These are phyloP conservation scores for Dascillus cervinus DNA, from an alignment of 2,888 invertebrate genomes.

Conservation along the genomic window DNA sequence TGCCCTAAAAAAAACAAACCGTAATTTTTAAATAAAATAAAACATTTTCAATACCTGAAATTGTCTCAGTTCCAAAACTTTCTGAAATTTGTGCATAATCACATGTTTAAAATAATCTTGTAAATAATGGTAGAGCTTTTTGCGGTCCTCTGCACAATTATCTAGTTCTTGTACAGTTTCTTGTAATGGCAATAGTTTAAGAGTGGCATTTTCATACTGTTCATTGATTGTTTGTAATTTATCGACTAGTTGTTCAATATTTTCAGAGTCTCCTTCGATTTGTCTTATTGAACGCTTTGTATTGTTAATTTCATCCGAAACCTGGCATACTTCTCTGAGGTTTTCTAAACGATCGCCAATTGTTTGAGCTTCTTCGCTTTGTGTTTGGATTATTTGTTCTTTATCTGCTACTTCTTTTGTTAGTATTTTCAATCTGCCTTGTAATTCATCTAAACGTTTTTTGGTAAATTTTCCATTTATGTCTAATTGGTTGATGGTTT, in stretches of 20 bases:
- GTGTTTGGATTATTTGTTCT: too few species aligned
- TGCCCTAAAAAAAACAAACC: conserved; percentile 42
- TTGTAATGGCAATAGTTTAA: too few species aligned
- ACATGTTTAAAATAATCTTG: conserved; percentile 37
- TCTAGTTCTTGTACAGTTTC: too few species aligned
- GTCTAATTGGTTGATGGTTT: too few species aligned
- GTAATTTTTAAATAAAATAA: too few species aligned
- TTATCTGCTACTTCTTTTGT: too few species aligned
- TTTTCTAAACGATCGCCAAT: too few species aligned
- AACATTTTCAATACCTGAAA: conserved; percentile 45
- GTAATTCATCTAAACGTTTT: too few species aligned
- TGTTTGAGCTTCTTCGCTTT: too few species aligned
- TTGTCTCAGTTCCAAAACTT: conserved; percentile 48
- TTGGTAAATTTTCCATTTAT: too few species aligned
- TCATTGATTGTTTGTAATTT: conserved; percentile 30
- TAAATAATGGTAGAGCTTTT: conserved; percentile 33
- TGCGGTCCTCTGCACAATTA: conserved; percentile 34
- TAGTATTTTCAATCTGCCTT: too few species aligned
- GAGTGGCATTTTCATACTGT: conserved; percentile 31
- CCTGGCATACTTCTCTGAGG: conserved; percentile 27
- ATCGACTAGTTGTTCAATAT: conserved; percentile 25
- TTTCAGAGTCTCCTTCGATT: conserved; percentile 38
- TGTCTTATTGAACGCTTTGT: conserved; percentile 40
- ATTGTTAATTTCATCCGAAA: conserved; percentile 40
- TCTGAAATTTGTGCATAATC: conserved; percentile 45